phyloP scores from a whole-genome alignment of 2,797 vertebrate species.

The Clarias laeviceps region DNA sequence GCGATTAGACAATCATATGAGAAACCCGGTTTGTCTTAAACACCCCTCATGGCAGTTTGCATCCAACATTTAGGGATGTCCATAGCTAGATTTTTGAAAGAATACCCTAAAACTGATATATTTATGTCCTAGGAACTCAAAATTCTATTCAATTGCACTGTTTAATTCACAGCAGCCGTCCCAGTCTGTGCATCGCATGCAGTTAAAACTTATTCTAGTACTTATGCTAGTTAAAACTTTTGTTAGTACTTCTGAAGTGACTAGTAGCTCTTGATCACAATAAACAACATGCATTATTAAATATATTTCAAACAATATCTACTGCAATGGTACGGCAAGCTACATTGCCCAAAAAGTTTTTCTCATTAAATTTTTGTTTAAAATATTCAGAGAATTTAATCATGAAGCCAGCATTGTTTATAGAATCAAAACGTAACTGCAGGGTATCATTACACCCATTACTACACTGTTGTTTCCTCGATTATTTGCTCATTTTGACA shows the following conservation, averaged over 20 bases:
- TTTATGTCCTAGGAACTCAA: not conserved
- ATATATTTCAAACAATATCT: not conserved
- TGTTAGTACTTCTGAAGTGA: not conserved
- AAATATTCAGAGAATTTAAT: not conserved
- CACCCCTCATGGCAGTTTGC: not conserved
- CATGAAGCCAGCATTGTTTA: not conserved
- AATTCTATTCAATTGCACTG: not conserved
- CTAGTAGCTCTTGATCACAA: not conserved
- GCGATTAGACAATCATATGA: no score
- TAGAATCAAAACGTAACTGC: not conserved
- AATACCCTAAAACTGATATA: not conserved
- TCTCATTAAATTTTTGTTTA: not conserved
- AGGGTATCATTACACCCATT: not conserved
- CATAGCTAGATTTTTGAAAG: not conserved
- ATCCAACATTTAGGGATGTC: not conserved
- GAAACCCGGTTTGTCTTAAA: no score
- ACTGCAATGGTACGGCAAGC: no score
- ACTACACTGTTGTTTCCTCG: not conserved
- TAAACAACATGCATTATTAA: not conserved
- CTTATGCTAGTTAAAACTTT: no score
- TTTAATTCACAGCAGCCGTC: not conserved
- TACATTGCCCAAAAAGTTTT: not conserved
- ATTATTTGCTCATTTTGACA: not conserved
- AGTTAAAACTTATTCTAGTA: not conserved
- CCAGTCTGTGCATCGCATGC: no score